phyloP scores from a whole-genome alignment of 2,888 invertebrate species.

The Gryllus longicercus region DNA sequence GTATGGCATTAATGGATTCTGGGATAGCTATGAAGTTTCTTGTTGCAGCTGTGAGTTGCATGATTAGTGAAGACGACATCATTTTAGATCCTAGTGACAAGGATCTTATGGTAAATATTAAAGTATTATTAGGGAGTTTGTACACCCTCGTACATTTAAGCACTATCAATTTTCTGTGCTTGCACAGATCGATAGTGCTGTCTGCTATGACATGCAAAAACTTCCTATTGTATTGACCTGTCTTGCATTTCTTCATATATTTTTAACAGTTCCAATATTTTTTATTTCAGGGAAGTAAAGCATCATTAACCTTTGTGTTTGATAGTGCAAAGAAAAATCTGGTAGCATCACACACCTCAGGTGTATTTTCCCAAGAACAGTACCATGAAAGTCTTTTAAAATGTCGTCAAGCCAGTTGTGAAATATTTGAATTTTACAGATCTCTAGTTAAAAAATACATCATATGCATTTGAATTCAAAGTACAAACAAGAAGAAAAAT shows the following conservation, averaged over 20 bases:
- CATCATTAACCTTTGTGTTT: slow-evolving; percentile 70
- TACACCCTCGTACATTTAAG: background rate
- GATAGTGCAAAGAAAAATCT: slow-evolving; percentile 61
- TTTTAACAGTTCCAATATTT: background rate
- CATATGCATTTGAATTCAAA: slow-evolving; percentile 26
- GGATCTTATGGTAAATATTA: slow-evolving; percentile 45
- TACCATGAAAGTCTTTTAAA: slow-evolving; percentile 64
- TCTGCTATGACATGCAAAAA: background rate
- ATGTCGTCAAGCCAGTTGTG: slow-evolving; percentile 62
- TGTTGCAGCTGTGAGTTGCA: slow-evolving; percentile 75
- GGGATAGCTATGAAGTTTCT: slow-evolving; percentile 79
- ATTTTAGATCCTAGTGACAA: slow-evolving; percentile 60
- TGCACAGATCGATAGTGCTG: too few relatives aligned
- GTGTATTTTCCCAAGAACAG: slow-evolving; percentile 63
- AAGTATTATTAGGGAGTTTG: background rate
- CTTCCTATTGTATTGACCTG: background rate
- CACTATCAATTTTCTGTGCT: too few relatives aligned
- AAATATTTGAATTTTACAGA: slow-evolving; percentile 71
- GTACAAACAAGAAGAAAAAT: background rate
- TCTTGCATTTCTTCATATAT: background rate
- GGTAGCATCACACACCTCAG: slow-evolving; percentile 65
- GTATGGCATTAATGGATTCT: slow-evolving; percentile 76
- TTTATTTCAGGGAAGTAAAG: slow-evolving; percentile 51
- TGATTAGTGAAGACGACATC: slow-evolving; percentile 60
- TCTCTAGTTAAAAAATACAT: slow-evolving; percentile 60